Evolutionary conservation across 2,888 invertebrate genomes (phyloP).

Genomic region (Philonicus albiceps): DNA sequence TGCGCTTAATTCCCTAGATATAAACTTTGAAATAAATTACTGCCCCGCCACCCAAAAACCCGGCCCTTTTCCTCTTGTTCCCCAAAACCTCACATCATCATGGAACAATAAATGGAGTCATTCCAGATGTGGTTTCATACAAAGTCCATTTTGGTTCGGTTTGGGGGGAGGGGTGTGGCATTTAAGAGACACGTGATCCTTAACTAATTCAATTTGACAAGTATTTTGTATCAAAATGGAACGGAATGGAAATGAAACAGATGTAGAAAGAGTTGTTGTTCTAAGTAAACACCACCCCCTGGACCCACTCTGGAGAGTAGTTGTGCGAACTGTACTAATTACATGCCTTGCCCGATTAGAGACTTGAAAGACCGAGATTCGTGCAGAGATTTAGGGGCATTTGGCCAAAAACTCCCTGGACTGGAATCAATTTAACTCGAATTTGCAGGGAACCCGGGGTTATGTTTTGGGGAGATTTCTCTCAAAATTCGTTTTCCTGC

Average conservation of each 20-base stretch:
- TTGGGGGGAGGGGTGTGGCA: not conserved
- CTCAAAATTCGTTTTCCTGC: not conserved
- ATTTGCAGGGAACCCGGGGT: not conserved
- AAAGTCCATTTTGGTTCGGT: not conserved
- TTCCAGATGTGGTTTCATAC: not conserved
- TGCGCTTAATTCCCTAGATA: not conserved
- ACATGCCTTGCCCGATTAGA: not conserved
- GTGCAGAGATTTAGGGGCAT: not conserved
- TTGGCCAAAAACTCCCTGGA: not conserved
- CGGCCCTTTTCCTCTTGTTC: not conserved
- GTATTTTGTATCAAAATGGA: not conserved
- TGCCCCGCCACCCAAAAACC: not conserved
- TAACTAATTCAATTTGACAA: slow-evolving; percentile 11
- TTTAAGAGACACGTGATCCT: slow-evolving; percentile 14
- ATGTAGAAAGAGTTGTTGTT: not conserved
- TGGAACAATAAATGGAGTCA: slow-evolving; percentile 2
- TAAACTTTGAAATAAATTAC: not conserved
- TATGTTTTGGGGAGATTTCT: not conserved
- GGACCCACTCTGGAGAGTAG: not conserved
- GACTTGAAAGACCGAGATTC: not conserved
- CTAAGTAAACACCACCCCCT: not conserved
- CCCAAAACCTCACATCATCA: not conserved
- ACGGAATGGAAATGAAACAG: not conserved
- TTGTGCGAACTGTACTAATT: not conserved
- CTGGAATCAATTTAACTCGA: slow-evolving; percentile 6